A percentile compares a stretch with the other conserved stretches of the same genome.
These are phyloP conservation scores for Campylomormyrus numenius DNA, from an alignment of 2,113 vertebrate species.

Conservation along the genomic window DNA sequence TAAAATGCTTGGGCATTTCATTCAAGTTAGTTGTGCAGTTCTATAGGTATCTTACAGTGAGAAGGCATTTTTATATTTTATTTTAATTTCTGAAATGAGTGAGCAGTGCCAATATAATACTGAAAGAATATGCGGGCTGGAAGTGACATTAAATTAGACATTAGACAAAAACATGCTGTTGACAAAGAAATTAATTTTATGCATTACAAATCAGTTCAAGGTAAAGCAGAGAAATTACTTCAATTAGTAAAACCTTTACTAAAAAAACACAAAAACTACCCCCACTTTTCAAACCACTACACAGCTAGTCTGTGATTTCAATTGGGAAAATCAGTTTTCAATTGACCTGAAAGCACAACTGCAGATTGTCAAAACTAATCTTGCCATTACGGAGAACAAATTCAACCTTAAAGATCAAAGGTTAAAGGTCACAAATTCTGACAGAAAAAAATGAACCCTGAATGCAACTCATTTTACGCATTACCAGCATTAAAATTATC, in stretches of 20 bases:
- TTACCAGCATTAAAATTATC: background rate
- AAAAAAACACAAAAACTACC: slow-evolving; percentile 1
- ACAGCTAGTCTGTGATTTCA: slow-evolving; percentile 15
- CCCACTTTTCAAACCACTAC: slow-evolving; percentile 13
- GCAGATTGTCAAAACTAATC: slow-evolving; percentile 56
- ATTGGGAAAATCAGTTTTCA: slow-evolving; percentile 27
- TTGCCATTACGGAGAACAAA: slow-evolving; percentile 55
- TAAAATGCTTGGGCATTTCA: background rate
- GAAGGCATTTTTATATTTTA: background rate
- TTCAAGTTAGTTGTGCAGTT: background rate
- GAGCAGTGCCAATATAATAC: background rate
- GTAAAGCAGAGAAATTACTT: background rate
- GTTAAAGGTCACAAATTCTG: slow-evolving; percentile 57
- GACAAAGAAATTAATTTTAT: background rate
- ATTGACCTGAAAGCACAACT: slow-evolving; percentile 42
- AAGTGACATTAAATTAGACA: background rate
- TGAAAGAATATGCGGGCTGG: background rate
- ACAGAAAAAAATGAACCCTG: slow-evolving; percentile 28
- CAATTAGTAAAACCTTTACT: background rate
- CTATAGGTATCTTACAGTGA: background rate
- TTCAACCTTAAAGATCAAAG: slow-evolving; percentile 56
- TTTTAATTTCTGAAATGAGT: background rate
- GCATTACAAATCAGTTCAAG: background rate
- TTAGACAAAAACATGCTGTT: background rate
- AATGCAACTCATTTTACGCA: background rate